Base-by-base conservation (phyloP, 2,113 vertebrate species). In the Smithornis capensis region DNA sequence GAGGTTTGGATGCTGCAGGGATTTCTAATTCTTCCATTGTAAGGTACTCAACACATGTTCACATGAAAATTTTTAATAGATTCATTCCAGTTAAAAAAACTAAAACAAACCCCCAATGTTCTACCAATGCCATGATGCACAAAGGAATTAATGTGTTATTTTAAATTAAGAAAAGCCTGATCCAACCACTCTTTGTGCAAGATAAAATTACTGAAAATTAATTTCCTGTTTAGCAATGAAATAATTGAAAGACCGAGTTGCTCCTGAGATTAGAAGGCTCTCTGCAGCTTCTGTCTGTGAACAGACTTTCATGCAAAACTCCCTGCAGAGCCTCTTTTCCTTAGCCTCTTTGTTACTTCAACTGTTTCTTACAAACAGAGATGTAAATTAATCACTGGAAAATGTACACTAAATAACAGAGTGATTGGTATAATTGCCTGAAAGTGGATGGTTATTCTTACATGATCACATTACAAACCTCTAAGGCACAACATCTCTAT, bases 161-260 rank as follows among this genome's bases (percentile, higher is more conserved):
- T 75, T 53, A 79, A 64, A 6, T 65, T 47, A 8, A 69, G 70
- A 22, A 69, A 56, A 57, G 8, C 4, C 1, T 29, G 57, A 35
- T 21, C 25, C 62, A 86, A 17, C 16, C 60, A n/a, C 15, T 37
- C 3, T 78, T 84, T 15, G 75, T 91, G n/a, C 38, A 68, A 86
- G 91, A 83, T 75, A 87, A 92, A 95, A 87, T 82, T 89, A 82
- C 49, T 47, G 74, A 75, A 94, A 94, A 91, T 92, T 94, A 86
- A 95, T 95, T 92, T 92, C 77, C 74, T 60, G 69, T 76, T 89
- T 84, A 87, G 40, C 40, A 87, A 31, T 87, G 74, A 87, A 91
- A 84, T 94, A 89, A 92, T n/a, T 79, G 65, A 90, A 92, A 83
- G 80, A 73, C 38, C 14, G 65, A 80, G 75, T 53, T 80, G 62